phyloP scores from a whole-genome alignment of 2,888 invertebrate species.

The Nymphalis c-album region DNA sequence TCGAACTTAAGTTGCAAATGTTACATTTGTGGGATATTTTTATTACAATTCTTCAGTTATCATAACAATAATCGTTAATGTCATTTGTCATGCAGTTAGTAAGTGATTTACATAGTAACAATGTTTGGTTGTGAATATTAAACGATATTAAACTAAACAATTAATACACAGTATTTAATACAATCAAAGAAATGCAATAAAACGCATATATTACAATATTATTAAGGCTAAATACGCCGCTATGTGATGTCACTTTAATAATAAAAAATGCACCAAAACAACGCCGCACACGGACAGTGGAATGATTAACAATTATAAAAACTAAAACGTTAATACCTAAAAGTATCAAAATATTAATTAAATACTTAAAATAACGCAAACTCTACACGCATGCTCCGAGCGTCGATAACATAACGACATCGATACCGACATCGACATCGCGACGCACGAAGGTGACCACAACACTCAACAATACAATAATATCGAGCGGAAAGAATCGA shows the following conservation, averaged over 20 bases:
- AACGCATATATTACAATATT: slow-evolving; percentile 16
- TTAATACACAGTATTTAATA: slow-evolving; percentile 17
- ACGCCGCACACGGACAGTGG: slow-evolving; percentile 54
- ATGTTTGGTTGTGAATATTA: slow-evolving; percentile 14
- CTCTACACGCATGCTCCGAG: slow-evolving; percentile 48
- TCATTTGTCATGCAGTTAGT: slow-evolving; percentile 75
- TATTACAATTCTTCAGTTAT: slow-evolving; percentile 4
- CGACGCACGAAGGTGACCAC: slow-evolving; percentile 33
- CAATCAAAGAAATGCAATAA: slow-evolving; percentile 21
- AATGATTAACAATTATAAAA: slow-evolving; percentile 69
- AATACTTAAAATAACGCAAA: slow-evolving; percentile 68
- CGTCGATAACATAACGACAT: slow-evolving; percentile 35
- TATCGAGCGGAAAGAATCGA: slow-evolving; percentile 48
- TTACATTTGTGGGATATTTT: slow-evolving; percentile 15
- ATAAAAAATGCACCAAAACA: slow-evolving; percentile 37
- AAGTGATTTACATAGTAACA: slow-evolving; percentile 53
- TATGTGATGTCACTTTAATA: slow-evolving; percentile 52
- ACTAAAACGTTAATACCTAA: slow-evolving; percentile 57
- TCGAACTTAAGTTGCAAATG: slow-evolving; percentile 36
- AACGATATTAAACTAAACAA: slow-evolving; percentile 27
- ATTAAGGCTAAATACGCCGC: slow-evolving; percentile 11
- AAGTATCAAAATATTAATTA: slow-evolving; percentile 75
- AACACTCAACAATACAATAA: slow-evolving; percentile 36
- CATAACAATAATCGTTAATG: slow-evolving; percentile 45
- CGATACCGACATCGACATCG: background rate